phyloP scores from a whole-genome alignment of 2,888 invertebrate species.

The Taenaris catops region DNA sequence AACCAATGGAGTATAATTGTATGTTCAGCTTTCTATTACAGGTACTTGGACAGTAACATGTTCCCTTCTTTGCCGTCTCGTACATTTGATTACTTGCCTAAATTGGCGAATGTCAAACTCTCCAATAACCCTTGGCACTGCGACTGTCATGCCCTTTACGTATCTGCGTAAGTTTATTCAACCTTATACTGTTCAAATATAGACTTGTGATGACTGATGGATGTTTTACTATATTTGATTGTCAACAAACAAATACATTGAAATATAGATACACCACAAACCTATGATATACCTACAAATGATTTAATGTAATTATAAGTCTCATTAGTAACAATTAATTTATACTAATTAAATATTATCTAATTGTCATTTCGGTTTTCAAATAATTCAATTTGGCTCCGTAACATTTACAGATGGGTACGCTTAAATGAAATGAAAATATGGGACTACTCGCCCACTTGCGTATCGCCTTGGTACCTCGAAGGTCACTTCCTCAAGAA shows the following conservation, averaged over 20 bases:
- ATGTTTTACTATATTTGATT: too few species aligned
- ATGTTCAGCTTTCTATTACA: constrained; percentile 45
- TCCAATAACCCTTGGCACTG: constrained; percentile 91
- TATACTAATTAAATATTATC: too few species aligned
- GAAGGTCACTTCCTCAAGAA: constrained; percentile 84
- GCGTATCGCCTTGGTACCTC: constrained; percentile 85
- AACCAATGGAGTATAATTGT: too few species aligned
- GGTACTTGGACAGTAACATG: constrained; percentile 87
- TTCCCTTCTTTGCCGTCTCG: constrained; percentile 84
- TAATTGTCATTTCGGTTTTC: too few species aligned
- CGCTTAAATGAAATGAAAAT: constrained; percentile 83
- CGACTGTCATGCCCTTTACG: constrained; percentile 86
- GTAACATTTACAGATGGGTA: constrained; percentile 82
- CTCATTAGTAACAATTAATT: too few species aligned
- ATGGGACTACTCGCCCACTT: constrained; percentile 85
- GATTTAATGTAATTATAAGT: too few species aligned
- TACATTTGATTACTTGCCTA: constrained; percentile 81
- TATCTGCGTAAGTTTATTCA: constrained; percentile 81
- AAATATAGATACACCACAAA: too few species aligned
- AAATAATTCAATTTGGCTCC: too few species aligned
- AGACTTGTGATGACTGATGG: too few species aligned
- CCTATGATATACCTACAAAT: too few species aligned
- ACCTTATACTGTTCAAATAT: too few species aligned
- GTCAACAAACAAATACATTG: too few species aligned
- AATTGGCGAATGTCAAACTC: constrained; percentile 83